phyloP scores from a whole-genome alignment of 2,113 vertebrate genomes.

The Chaetodon trifascialis region DNA sequence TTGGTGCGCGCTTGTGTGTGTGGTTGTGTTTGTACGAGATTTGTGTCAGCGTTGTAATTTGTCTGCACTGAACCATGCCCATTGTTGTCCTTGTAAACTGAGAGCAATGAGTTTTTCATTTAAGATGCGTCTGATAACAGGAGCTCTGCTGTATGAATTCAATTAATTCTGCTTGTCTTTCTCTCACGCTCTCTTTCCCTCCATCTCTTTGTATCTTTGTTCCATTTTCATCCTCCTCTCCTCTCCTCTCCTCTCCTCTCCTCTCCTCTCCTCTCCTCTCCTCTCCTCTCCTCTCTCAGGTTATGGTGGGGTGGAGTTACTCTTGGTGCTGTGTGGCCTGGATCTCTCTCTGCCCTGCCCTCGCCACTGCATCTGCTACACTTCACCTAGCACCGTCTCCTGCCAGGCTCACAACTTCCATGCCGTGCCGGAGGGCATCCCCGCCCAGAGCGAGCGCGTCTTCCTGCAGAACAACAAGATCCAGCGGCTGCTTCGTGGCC shows the following conservation, averaged over 20 bases:
- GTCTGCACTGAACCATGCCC: conserved; percentile 61
- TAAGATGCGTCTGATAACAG: conserved; percentile 65
- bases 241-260: background rate
- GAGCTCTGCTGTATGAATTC: conserved; percentile 56
- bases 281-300: conserved; percentile 73
- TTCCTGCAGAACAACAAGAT: conserved; percentile 99
- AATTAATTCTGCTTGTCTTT: conserved; percentile 59
- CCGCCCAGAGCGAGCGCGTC: conserved; percentile 93
- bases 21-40: conserved; percentile 21
- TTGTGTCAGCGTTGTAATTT: conserved; percentile 61
- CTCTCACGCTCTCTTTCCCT: conserved; percentile 10
- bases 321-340: conserved; percentile 92
- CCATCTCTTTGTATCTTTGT: background rate
- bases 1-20: conserved; percentile 15
- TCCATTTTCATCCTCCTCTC: background rate
- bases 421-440: conserved; percentile 94
- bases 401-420: conserved; percentile 97
- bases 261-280: background rate
- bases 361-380: conserved; percentile 95
- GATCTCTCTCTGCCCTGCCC: conserved; percentile 89
- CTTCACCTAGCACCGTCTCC: conserved; percentile 95
- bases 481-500: conserved; percentile 90
- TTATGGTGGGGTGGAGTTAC: conserved; percentile 89
- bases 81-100: conserved; percentile 76
- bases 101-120: conserved; percentile 68